Evolutionary conservation across 2,113 vertebrate genomes (phyloP).

Genomic region (Cottus gobio): DNA sequence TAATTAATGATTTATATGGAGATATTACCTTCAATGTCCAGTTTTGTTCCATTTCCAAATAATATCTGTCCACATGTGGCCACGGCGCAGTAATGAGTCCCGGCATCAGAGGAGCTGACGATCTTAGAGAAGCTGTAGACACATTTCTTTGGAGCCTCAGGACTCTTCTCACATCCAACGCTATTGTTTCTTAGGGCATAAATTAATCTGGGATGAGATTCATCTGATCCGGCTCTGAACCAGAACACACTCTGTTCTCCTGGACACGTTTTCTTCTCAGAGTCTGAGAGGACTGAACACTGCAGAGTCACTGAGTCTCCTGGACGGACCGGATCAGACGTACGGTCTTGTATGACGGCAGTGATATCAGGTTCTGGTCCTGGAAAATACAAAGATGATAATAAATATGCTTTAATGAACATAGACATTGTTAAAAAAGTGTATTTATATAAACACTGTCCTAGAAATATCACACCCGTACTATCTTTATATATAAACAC

Average conservation of each 20-base stretch:
- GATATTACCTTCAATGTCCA: background rate
- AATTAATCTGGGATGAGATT: slow-evolving; percentile 15
- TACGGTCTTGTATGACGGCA: background rate
- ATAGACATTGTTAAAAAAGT: background rate
- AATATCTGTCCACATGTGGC: slow-evolving; percentile 8
- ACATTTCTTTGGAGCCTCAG: slow-evolving; percentile 18
- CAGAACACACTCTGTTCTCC: slow-evolving; percentile 44
- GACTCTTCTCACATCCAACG: background rate
- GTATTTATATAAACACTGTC: background rate
- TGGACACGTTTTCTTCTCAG: slow-evolving; percentile 11
- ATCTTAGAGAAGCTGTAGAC: slow-evolving; percentile 23
- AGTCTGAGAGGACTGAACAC: slow-evolving; percentile 43
- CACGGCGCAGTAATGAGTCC: slow-evolving; percentile 49
- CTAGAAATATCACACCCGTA: background rate
- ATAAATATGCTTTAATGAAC: too few species aligned
- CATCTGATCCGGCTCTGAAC: slow-evolving; percentile 29
- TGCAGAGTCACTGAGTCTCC: slow-evolving; percentile 31
- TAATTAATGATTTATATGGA: background rate
- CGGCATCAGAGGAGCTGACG: slow-evolving; percentile 31
- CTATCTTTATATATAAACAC: background rate
- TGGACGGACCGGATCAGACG: slow-evolving; percentile 8
- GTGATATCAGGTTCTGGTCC: slow-evolving; percentile 4
- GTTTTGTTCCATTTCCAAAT: background rate
- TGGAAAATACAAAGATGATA: background rate
- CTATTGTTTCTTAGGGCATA: background rate